These are phyloP conservation scores for Rousettus madagascariensis DNA, from an alignment of 2,797 vertebrate species.

Conservation along the genomic window DNA sequence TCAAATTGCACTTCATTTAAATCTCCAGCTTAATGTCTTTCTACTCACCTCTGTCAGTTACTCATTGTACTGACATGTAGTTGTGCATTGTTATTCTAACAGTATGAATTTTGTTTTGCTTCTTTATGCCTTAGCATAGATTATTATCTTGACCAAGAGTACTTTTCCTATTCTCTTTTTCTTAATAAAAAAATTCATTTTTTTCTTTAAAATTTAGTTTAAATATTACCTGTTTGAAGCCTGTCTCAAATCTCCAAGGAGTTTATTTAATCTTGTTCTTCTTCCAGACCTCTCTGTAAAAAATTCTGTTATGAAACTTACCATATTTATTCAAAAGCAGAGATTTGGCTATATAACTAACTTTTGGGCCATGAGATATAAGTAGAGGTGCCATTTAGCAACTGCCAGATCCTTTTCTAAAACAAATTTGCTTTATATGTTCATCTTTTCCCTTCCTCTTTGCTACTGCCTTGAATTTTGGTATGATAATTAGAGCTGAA, in stretches of 20 bases:
- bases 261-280: slow-evolving; percentile 3
- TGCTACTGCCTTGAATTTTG: not conserved
- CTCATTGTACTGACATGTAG: not conserved
- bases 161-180: not conserved
- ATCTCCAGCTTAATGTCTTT: not conserved
- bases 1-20: not conserved
- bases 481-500: not conserved
- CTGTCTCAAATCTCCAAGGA: not conserved
- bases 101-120: not conserved
- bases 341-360: not conserved
- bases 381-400: not conserved
- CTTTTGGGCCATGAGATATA: not conserved
- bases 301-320: not conserved
- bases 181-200: not conserved
- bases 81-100: not conserved
- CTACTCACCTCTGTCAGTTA: not conserved
- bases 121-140: not conserved
- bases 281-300: not conserved
- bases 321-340: not conserved
- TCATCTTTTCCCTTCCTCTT: not conserved
- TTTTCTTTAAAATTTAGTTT: not conserved
- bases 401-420: not conserved
- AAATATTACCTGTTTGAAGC: not conserved
- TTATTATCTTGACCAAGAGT: not conserved
- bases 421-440: not conserved